phyloP scores from a whole-genome alignment of 2,113 vertebrate species.

The Gadus chalcogrammus region DNA sequence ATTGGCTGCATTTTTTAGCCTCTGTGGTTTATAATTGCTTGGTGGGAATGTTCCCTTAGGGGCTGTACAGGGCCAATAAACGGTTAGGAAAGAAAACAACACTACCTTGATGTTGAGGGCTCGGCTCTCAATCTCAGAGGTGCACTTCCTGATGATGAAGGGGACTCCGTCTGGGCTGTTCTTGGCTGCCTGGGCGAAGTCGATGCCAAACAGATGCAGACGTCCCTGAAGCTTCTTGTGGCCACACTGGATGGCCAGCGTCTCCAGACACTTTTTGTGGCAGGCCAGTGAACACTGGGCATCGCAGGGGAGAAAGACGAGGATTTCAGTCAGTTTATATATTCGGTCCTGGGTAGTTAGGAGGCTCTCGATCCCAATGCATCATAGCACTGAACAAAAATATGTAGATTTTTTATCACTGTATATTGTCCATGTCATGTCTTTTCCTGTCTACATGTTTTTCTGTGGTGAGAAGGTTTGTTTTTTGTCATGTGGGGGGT shows the following conservation, averaged over 20 bases:
- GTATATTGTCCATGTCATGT: too few species aligned
- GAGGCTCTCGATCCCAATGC: too few species aligned
- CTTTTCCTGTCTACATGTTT: too few species aligned
- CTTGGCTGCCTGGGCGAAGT: constrained; percentile 87
- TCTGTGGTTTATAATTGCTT: neutral
- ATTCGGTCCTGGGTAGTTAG: too few species aligned
- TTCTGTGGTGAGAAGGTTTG: too few species aligned
- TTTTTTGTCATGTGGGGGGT: too few species aligned
- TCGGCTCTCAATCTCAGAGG: constrained; percentile 92
- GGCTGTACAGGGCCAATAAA: neutral
- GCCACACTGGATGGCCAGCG: constrained; percentile 93
- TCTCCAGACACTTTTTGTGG: constrained; percentile 97
- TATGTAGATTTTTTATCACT: too few species aligned
- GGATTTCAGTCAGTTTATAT: neutral
- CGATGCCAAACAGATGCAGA: constrained; percentile 92
- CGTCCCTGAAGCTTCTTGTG: constrained; percentile 94
- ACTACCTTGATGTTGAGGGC: constrained; percentile 90
- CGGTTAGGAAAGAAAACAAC: constrained; percentile 2
- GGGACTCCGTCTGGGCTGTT: constrained; percentile 88
- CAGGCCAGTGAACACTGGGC: constrained; percentile 90
- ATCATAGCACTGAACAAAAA: too few species aligned
- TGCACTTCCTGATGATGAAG: constrained; percentile 96
- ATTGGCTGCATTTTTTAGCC: too few species aligned
- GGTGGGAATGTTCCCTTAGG: neutral
- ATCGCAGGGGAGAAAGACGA: constrained; percentile 18